phyloP scores from a whole-genome alignment of 2,113 vertebrate species.

The cattle (Bos taurus) region ARS-UCD2.0 NC_037329.1:68952001-68952500 shows the following conservation, averaged over 20 bases:
- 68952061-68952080: background rate
- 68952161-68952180: background rate
- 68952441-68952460: no score
- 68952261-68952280: background rate
- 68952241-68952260: background rate
- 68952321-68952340: no score
- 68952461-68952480: no score
- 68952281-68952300: fast-evolving
- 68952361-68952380: no score
- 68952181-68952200: background rate
- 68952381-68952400: no score
- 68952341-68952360: no score
- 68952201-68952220: background rate
- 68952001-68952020: background rate
- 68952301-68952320: no score
- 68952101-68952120: background rate
- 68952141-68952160: background rate
- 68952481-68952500: no score
- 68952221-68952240: background rate
- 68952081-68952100: background rate
- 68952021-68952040: background rate
- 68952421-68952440: no score
- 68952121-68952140: background rate
- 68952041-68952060: background rate
- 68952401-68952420: no score